Percentiles rank a stretch among this genome's conserved stretches.
These are phyloP conservation scores for Eulithis prunata DNA, from an alignment of 2,888 invertebrate genomes.

Conservation along the genomic window DNA sequence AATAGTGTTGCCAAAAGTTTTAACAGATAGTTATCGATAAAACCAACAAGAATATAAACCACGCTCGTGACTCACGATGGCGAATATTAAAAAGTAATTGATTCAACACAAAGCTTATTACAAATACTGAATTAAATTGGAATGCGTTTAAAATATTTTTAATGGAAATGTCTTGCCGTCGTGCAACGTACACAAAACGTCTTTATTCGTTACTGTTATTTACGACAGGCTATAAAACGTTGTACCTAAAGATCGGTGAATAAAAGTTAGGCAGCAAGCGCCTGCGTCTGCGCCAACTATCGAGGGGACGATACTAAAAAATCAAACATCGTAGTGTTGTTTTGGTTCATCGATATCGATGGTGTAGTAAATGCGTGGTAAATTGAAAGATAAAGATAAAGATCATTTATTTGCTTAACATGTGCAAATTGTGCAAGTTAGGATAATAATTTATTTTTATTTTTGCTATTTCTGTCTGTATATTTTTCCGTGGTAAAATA, in stretches of 20 bases:
- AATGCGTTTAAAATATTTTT: slow-evolving; percentile 75
- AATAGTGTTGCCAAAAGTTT: slow-evolving; percentile 16
- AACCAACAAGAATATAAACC: slow-evolving; percentile 43
- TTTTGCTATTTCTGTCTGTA: no score
- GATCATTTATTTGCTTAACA: no score
- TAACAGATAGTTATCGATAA: slow-evolving; percentile 31
- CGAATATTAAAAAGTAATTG: slow-evolving; percentile 64
- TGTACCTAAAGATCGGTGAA: slow-evolving; percentile 74
- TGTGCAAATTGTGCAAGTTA: no score
- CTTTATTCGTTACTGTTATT: slow-evolving; percentile 76
- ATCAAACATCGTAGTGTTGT: slow-evolving; percentile 52
- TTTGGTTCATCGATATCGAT: slow-evolving; percentile 49
- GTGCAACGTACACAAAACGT: slow-evolving; percentile 72
- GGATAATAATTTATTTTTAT: no score
- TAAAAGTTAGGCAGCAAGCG: slow-evolving; percentile 69
- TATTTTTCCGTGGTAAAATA: no score
- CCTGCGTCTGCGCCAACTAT: slow-evolving; percentile 57
- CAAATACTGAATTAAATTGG: slow-evolving; percentile 62
- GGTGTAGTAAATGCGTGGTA: neutral
- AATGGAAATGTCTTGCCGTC: slow-evolving; percentile 72
- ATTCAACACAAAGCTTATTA: slow-evolving; percentile 73
- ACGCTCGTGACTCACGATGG: slow-evolving; percentile 48
- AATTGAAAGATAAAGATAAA: no score
- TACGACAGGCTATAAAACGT: slow-evolving; percentile 73
- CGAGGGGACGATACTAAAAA: slow-evolving; percentile 63